Conservation (phyloP, 2,888 invertebrate genomes). For the Trichacis sp. region DNA sequence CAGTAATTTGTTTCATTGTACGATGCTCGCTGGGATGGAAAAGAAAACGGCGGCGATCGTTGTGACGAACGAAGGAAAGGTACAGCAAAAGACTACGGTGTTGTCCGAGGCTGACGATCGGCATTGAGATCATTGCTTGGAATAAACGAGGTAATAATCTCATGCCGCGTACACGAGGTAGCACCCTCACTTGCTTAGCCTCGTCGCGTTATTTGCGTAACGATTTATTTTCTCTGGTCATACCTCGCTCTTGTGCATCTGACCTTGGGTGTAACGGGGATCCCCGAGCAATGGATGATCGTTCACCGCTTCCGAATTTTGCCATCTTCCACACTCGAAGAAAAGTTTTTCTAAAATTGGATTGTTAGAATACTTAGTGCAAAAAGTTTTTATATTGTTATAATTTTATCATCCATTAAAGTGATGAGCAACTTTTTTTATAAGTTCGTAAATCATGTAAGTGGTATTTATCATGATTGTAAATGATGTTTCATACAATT, state of each 20-base stretch:
- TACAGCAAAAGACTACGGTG: slow-evolving; percentile 33
- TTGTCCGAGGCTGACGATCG: slow-evolving; percentile 42
- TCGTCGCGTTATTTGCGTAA: slow-evolving; percentile 60
- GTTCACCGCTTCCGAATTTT: not conserved
- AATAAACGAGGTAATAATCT: slow-evolving; percentile 67
- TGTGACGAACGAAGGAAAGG: slow-evolving; percentile 33
- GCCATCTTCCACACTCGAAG: no score
- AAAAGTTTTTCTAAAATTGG: no score
- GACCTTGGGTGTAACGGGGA: slow-evolving; percentile 64
- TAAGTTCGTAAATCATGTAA: no score
- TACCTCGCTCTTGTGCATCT: slow-evolving; percentile 57
- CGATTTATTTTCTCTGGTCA: slow-evolving; percentile 64
- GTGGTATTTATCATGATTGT: no score
- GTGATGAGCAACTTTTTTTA: no score
- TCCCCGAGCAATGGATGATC: slow-evolving; percentile 38
- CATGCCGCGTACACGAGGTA: slow-evolving; percentile 54
- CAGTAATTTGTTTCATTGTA: slow-evolving; percentile 40
- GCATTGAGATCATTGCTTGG: slow-evolving; percentile 65
- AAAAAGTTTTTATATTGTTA: no score
- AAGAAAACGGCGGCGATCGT: slow-evolving; percentile 36
- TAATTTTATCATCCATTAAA: no score
- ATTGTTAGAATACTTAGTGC: no score
- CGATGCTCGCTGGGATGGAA: slow-evolving; percentile 42
- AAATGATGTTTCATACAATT: no score
- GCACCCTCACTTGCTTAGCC: slow-evolving; percentile 57